Evolutionary conservation across 2,113 vertebrate genomes (phyloP), one percentile per base, ranked within the genome.

Genomic region (Struthidea cinerea): DNA sequence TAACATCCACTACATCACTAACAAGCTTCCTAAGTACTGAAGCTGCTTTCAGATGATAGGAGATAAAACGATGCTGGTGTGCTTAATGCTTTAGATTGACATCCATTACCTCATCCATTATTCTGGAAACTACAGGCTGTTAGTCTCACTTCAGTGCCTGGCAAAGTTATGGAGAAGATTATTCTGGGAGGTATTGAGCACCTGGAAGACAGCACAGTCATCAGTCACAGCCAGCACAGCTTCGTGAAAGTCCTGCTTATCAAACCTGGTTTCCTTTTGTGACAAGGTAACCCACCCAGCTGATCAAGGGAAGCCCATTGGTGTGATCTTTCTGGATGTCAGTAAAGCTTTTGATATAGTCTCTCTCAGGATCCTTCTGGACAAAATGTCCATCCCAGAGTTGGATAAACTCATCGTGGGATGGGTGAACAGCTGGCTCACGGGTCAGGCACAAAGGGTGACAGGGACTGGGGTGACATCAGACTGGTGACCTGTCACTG

Each of bases 31-130:
- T 64, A 88, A 93, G 67, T 90, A 86, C 71, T 86, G 91, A 63
- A 65, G 82, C 37, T 69, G 20, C 82, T 55, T 94, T 83, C 84
- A 78, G 88, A 69, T 71, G 37, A 11, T 60, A 59, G 30, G 44
- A 95, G 32, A 69, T 82, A 91, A 53, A 26, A 84, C 13, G 22
- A 82, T 93, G n/a, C n/a, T 82, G 46, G 49, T 87, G 33, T 85
- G 19, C 67, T 79, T 91, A 94, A 82, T 93, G 84, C 52, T 96
- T 90, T 91, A 90, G 47, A 46, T 35, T 83, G 67, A 87, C 69
- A 83, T 87, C 55, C 71, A 49, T 95, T 91, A 94, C 84, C 70
- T 91, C 46, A 91, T 91, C 32, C 53, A 50, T 76, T 67, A 76
- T 32, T 67, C 44, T 4, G 5, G 71, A 68, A 76, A 26, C 16